phyloP scores from a whole-genome alignment of 2,888 invertebrate species.

The Mythimna lalbum region DNA sequence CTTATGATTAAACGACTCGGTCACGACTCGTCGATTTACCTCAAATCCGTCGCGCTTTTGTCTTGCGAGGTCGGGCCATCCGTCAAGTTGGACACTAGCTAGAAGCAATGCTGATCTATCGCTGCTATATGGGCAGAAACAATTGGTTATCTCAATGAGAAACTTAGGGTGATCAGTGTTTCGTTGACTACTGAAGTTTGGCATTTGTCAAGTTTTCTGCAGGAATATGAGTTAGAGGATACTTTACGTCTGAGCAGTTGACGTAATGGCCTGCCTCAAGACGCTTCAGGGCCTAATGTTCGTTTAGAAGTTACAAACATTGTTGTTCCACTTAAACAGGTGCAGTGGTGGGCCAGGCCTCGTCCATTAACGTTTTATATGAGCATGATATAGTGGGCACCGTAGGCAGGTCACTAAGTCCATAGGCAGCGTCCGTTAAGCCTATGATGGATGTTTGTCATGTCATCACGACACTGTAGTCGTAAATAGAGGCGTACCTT shows the following conservation, averaged over 20 bases:
- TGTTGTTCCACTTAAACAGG: slow-evolving; percentile 47
- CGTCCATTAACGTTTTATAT: slow-evolving; percentile 41
- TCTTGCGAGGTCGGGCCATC: slow-evolving; percentile 81
- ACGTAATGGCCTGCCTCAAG: slow-evolving; percentile 69
- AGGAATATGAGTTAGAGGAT: slow-evolving; percentile 66
- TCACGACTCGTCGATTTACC: slow-evolving; percentile 89
- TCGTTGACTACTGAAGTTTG: slow-evolving; percentile 59
- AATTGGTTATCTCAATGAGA: slow-evolving; percentile 34
- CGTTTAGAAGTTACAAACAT: slow-evolving; percentile 63
- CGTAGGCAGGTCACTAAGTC: slow-evolving; percentile 41
- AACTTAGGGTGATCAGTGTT: slow-evolving; percentile 43
- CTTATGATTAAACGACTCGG: slow-evolving; percentile 88
- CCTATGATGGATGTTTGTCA: slow-evolving; percentile 40
- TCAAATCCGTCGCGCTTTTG: slow-evolving; percentile 85
- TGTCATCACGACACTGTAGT: slow-evolving; percentile 14
- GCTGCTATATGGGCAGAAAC: slow-evolving; percentile 42
- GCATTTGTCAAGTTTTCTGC: slow-evolving; percentile 62
- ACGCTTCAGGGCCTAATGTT: slow-evolving; percentile 65
- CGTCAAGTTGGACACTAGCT: slow-evolving; percentile 76
- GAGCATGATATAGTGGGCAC: slow-evolving; percentile 35
- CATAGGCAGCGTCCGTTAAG: slow-evolving; percentile 43
- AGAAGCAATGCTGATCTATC: slow-evolving; percentile 60
- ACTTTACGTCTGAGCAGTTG: slow-evolving; percentile 68
- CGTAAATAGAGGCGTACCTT: slow-evolving; percentile 22
- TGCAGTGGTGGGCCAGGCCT: slow-evolving; percentile 23